Evolutionary conservation across 1,140 invertebrate species (phyloP), one percentile per base, ranked within the genome.

Genomic region (Drosophila kikkawai): DNA sequence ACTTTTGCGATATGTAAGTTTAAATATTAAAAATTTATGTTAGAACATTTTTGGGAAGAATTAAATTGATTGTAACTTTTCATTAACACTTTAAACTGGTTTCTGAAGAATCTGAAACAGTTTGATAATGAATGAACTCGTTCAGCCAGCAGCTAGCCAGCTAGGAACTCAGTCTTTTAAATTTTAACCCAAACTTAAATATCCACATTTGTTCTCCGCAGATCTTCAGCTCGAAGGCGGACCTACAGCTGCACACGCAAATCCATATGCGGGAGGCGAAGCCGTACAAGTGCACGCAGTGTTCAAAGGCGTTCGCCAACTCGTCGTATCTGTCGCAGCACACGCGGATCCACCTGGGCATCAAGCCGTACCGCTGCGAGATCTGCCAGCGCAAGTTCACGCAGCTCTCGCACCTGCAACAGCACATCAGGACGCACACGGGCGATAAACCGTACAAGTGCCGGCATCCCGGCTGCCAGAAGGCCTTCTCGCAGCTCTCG

Each of bases 341-440:
- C 94, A 99, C 98, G 75, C 95, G 99, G 85, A 99, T 99, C 93
- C 99, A 99, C 94, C 95, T 99, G 80, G 99, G 98, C 86, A 98
- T 99, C 94, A 99, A 99, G 93, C 98, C 98, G 44, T 98, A 98
- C 94, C 95, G 97, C 74, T 99, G 99, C 94, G 98, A 99, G 94
- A 99, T 99, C 93, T 99, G 99, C 94, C 98, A 99, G 94, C 95
- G 98, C 92, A 99, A 99, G 94, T 99, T 99, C 94, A 99, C 99
- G 36, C 99, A 99, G 94, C 95, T 99, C 60, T 99, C 98, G 79
- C 99, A 99, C 94, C 95, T 99, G 58, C 99, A 99, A 94, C 99
- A 99, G 93, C 99, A 99, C 94, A 99, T 99, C 93, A 96, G 98
- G 78, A 99, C 99, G 55, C 99, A 99, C 93, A 99, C 99, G 44